A percentile compares a stretch with the other conserved stretches of the same genome.
These are phyloP conservation scores for Eutrigla gurnardus DNA, from an alignment of 2,797 vertebrate genomes.

Conservation along the genomic window DNA sequence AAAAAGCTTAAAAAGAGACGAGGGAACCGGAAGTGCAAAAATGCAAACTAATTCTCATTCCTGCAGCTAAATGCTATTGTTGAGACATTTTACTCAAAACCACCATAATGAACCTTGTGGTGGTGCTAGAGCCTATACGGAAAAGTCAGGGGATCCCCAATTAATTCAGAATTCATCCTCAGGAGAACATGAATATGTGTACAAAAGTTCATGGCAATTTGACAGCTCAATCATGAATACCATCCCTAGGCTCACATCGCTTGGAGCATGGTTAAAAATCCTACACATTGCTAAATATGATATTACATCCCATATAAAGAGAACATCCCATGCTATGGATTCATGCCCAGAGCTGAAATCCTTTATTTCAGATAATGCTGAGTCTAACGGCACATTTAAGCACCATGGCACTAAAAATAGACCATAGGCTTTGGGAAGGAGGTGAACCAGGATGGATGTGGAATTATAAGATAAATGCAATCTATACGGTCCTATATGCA, in stretches of 20 bases:
- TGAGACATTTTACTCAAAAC: background rate
- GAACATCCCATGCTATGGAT: background rate
- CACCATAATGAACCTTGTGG: background rate
- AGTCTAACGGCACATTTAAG: conserved; percentile 25
- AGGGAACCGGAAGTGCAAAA: too few species aligned
- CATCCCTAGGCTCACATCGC: background rate
- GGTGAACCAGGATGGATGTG: conserved; percentile 10
- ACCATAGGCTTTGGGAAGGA: background rate
- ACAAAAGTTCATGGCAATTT: background rate
- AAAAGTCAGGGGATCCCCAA: background rate
- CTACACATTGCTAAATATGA: background rate
- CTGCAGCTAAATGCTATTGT: background rate
- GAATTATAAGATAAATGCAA: conserved; percentile 33
- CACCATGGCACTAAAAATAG: conserved; percentile 36
- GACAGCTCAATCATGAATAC: background rate
- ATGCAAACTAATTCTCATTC: too few species aligned
- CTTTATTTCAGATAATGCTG: conserved; percentile 15
- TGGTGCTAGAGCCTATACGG: background rate
- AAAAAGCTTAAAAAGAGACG: too few species aligned
- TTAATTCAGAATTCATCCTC: background rate
- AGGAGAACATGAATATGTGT: background rate
- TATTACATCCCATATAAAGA: background rate
- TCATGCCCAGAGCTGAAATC: conserved; percentile 3
- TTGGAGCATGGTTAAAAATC: background rate
- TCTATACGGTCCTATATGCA: background rate